Base-by-base conservation (phyloP, 2,888 invertebrate genomes). In the Metopia argyrocephala region DNA sequence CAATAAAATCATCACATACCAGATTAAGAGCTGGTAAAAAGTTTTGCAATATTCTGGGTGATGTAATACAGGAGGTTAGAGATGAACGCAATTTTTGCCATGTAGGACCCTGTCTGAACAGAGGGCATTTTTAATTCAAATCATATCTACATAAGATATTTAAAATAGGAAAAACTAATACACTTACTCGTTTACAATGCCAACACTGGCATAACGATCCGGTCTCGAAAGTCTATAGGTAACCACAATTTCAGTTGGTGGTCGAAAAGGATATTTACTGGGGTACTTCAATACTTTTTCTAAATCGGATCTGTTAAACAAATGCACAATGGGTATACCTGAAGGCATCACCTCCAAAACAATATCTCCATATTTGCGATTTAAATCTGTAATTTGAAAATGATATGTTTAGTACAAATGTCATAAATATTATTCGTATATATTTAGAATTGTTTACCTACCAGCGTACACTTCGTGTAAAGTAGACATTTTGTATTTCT, bases 141-240 rank as follows among this genome's bases (percentile, higher is more conserved):
- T 12, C 38, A 52, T 50, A 69, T 59, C 56, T 57, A 66, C 15
- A 64, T 64, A 25, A n/a, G 38, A 61, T 28, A 9, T n/a, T 9
- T 21, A 25, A 12, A 38, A 38, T 12, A 12, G 15, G 15, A 45
- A 23, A 23, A 48, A 57, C 20, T 28, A 12, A 45, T 21, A 25
- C 56, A 78, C 95, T 93, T 91, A 96, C 94, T 96, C 96, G 89
- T 96, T 96, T 31, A 95, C 95, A 65, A 97, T 92, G 84, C 97
- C 96, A 25, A 94, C 93, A 83, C 94, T 95, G 31, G 95, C 94
- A 89, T 96, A 97, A 88, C 95, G 92, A 87, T 96, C 96, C 0
- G 94, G 95, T 20, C 94, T 92, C 54, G 93, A 93, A 69, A 91
- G 92, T 31, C 96, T 91, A 90, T 96, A 96, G 85, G 93, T 92